A percentile compares a stretch with the other conserved stretches of the same genome.
Conservation (phyloP, 2,113 vertebrate genomes). For the Forbesichthys papilliferus region DNA sequence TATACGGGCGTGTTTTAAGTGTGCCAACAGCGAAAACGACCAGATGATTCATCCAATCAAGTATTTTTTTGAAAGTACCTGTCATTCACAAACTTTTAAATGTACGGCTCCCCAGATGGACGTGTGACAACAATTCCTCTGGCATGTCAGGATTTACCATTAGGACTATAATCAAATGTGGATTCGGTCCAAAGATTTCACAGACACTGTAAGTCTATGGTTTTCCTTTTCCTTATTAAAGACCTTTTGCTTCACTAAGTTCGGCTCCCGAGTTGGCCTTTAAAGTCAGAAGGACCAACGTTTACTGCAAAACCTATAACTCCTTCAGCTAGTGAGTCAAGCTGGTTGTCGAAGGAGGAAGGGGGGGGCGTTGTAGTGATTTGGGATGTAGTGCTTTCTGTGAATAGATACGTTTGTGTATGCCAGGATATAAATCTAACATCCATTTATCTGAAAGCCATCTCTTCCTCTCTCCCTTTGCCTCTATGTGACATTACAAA, state of each 20-base stretch:
- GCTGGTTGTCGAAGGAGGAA: too few species aligned
- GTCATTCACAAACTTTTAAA: too few species aligned
- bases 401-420: constrained; percentile 23
- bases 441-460: constrained; percentile 25
- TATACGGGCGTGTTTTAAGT: too few species aligned
- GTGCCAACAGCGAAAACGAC: too few species aligned
- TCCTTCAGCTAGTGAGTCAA: neutral
- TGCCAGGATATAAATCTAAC: constrained; percentile 27
- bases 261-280: neutral
- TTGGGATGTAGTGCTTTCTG: constrained; percentile 7
- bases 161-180: constrained; percentile 34
- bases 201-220: constrained; percentile 5
- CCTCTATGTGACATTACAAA: neutral
- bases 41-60: too few species aligned
- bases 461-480: too few species aligned
- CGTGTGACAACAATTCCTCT: too few species aligned
- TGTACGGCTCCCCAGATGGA: too few species aligned
- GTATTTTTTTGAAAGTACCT: too few species aligned
- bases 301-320: constrained; percentile 20
- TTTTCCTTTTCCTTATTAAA: constrained; percentile 4
- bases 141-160: constrained; percentile 29
- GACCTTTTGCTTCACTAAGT: constrained; percentile 5
- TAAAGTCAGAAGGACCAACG: constrained; percentile 16
- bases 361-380: too few species aligned
- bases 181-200: constrained; percentile 44